Conservation (phyloP, 2,888 invertebrate genomes). For the Ectemnius continuus region DNA sequence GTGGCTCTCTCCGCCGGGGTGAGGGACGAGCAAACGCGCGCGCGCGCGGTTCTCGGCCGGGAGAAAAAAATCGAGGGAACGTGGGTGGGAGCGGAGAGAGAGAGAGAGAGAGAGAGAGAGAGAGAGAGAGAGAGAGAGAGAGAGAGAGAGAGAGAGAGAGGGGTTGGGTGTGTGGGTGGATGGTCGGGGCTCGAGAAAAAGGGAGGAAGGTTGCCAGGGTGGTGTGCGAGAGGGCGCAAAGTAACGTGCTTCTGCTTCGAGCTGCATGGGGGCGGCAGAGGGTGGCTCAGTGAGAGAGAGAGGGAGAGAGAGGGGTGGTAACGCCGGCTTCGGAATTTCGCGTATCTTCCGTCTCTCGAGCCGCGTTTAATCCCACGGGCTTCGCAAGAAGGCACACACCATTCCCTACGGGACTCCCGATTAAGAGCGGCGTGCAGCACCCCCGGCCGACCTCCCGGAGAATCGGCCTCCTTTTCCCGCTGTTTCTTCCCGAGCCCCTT, state of each 20-base stretch:
- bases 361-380: conserved; percentile 60
- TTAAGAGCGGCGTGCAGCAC: conserved; percentile 24
- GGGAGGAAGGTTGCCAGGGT: conserved; percentile 12
- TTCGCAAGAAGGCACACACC: conserved; percentile 47
- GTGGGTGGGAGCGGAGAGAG: conserved; percentile 29
- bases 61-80: conserved; percentile 36
- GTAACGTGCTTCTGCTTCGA: conserved; percentile 34
- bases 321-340: conserved; percentile 58
- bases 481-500: conserved; percentile 34
- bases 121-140: conserved; percentile 37
- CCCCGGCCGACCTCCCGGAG: too few species aligned
- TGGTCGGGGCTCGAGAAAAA: conserved; percentile 6
- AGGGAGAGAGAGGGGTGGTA: conserved; percentile 10
- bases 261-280: background rate
- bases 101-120: conserved; percentile 40
- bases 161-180: conserved; percentile 17
- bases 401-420: conserved; percentile 51
- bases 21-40: background rate
- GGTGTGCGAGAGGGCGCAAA: conserved; percentile 38
- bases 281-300: background rate
- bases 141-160: conserved; percentile 15
- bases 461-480: conserved; percentile 43
- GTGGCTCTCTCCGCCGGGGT: background rate
- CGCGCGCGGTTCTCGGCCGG: conserved; percentile 13
- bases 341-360: conserved; percentile 60